Base-by-base conservation (phyloP, 2,888 invertebrate species). In the Gastracanthus pulcherrimus region DNA sequence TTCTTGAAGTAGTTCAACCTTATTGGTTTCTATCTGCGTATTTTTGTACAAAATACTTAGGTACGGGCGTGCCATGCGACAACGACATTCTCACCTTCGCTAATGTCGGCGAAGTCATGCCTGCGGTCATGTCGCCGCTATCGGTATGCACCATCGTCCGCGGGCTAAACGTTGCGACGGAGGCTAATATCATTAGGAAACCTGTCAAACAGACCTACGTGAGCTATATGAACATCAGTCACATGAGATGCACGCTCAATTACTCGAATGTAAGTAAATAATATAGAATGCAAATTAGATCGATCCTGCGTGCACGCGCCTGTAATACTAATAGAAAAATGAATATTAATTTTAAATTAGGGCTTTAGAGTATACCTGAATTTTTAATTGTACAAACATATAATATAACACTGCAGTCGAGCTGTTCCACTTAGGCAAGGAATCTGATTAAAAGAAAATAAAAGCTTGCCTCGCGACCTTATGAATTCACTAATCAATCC, bases 41-140 rank as follows among this genome's bases (percentile, higher is more conserved):
- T 41, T 1, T 41, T 41, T 41, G 1, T 13, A 55, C 0, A 36
- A 19, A 36, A 16, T 31, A 7, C 6, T n/a, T 38, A 86, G 97
- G 97, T 89, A 91, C 93, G 0, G 93, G 96, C 0, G 90, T 95
- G 3, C 93, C 95, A 87, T 93, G 94, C 0, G 94, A 95, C 31
- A 93, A 93, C n/a, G 95, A 95, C 82, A 90, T 94, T 0, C 89
- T 93, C 31, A 95, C 96, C 0, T 95, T 94, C 82, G 96, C 95
- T 9, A 97, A 97, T 88, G 93, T 95, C 1, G 96, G 96, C 90
- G 97, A 94, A 92, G 94, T 96, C 19, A 89, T 95, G 67, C 95
- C 95, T 0, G 94, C 94, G 48, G 94, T 94, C 0, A 66, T 94
- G 5, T 93, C 94, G 3, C 93, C 95, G 0, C 88, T 96, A 71